Percentiles rank a stretch among this genome's conserved stretches.
These are phyloP conservation scores for Bombus cullumanus DNA, from an alignment of 1,140 invertebrate genomes.

Conservation along the genomic window DNA sequence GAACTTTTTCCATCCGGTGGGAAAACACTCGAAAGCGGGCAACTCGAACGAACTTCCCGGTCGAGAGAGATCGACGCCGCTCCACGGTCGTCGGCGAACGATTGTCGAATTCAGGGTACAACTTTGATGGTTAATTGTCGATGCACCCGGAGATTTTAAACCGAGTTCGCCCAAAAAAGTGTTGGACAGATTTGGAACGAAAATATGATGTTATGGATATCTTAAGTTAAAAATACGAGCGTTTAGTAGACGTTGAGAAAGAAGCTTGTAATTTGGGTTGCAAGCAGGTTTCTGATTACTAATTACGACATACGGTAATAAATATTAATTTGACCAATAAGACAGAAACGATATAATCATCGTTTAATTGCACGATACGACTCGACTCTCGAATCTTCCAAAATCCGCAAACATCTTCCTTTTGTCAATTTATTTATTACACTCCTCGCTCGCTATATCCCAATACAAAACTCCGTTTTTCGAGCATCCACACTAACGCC, in stretches of 20 bases:
- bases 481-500: too few species aligned
- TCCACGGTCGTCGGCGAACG: neutral
- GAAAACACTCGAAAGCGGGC: conserved; percentile 21
- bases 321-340: too few species aligned
- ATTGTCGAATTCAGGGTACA: neutral
- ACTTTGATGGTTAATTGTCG: neutral
- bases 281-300: neutral
- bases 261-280: too few species aligned
- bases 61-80: neutral
- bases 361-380: too few species aligned
- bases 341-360: too few species aligned
- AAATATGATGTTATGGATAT: neutral
- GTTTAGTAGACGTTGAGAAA: neutral
- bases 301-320: neutral
- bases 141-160: neutral
- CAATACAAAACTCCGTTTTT: too few species aligned
- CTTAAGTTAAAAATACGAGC: neutral
- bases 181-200: neutral
- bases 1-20: conserved; percentile 20
- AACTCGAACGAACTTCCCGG: conserved; percentile 7
- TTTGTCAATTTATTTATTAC: too few species aligned
- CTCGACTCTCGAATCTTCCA: accelerated
- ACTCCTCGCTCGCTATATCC: too few species aligned
- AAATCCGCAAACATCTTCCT: too few species aligned
- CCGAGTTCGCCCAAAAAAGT: neutral